Evolutionary conservation across 2,113 vertebrate genomes (phyloP).

Genomic region (Ariopsis seemanni): DNA sequence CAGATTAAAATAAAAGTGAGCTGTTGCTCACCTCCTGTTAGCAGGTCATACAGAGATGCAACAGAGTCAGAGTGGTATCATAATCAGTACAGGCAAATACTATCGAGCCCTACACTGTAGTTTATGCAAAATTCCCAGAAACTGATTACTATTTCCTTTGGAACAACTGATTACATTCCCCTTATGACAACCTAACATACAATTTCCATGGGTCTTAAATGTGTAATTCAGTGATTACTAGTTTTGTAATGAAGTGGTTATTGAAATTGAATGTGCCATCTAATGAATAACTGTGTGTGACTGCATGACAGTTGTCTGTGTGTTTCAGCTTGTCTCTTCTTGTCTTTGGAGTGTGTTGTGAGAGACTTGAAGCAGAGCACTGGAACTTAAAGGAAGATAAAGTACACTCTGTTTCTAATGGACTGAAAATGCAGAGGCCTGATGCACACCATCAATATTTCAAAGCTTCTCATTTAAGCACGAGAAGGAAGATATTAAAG

Average conservation of each 20-base stretch:
- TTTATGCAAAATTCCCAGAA: not conserved
- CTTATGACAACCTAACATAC: not conserved
- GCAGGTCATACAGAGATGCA: not conserved
- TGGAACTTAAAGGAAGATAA: constrained; percentile 46
- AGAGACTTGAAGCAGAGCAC: constrained; percentile 12
- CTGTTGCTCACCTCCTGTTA: not conserved
- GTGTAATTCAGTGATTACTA: not conserved
- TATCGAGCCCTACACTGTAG: not conserved
- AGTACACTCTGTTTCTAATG: constrained; percentile 65
- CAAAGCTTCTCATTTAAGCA: constrained; percentile 66
- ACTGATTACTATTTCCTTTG: not conserved
- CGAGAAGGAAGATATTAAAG: constrained; percentile 49
- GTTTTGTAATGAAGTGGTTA: not conserved
- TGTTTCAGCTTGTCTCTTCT: not conserved
- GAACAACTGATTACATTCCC: not conserved
- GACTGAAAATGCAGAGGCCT: constrained; percentile 62
- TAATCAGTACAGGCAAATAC: not conserved
- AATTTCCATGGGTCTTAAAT: not conserved
- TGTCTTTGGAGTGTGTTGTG: not conserved
- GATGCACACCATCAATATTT: constrained; percentile 75
- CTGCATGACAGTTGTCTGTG: not conserved
- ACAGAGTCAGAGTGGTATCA: not conserved
- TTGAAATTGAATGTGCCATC: not conserved
- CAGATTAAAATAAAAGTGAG: not conserved
- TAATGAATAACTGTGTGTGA: not conserved